A percentile compares a stretch with the other conserved stretches of the same genome.
phyloP scores from a whole-genome alignment of 2,888 invertebrate species.

The Acrocera orbiculus region DNA sequence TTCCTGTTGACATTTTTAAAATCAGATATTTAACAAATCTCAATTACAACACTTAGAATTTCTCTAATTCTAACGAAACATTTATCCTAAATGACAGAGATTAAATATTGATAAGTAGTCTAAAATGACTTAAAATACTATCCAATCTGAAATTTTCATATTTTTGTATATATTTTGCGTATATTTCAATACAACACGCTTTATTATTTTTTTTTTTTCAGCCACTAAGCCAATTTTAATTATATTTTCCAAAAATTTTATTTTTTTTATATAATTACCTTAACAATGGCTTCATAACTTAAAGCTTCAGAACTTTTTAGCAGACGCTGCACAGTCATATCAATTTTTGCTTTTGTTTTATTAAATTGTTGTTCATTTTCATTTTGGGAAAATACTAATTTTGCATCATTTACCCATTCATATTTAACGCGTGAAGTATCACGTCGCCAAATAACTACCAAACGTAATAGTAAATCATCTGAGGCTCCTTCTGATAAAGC shows the following conservation, averaged over 20 bases:
- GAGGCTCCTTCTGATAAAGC: conserved; percentile 35
- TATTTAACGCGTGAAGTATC: conserved; percentile 75
- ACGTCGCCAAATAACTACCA: conserved; percentile 80
- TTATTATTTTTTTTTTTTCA: not conserved
- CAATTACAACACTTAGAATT: too few relatives aligned
- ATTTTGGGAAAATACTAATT: conserved; percentile 21
- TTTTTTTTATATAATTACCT: conserved; percentile 40
- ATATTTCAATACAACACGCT: not conserved
- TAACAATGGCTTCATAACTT: conserved; percentile 60
- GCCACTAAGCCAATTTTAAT: not conserved
- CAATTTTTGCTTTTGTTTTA: conserved; percentile 53
- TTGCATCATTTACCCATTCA: conserved; percentile 53
- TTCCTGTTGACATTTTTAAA: too few relatives aligned
- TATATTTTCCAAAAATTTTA: not conserved
- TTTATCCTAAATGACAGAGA: too few relatives aligned
- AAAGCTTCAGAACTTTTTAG: conserved; percentile 55
- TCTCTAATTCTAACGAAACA: too few relatives aligned
- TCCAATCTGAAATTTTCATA: too few relatives aligned
- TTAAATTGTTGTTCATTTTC: conserved; percentile 37
- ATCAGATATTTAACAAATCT: too few relatives aligned
- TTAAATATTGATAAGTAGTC: too few relatives aligned
- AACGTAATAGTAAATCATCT: conserved; percentile 49
- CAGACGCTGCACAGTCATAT: conserved; percentile 51
- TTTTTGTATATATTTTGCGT: too few relatives aligned
- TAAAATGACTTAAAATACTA: too few relatives aligned